Conservation (phyloP, 2,888 invertebrate genomes). For the Drosophila eohydei region DNA sequence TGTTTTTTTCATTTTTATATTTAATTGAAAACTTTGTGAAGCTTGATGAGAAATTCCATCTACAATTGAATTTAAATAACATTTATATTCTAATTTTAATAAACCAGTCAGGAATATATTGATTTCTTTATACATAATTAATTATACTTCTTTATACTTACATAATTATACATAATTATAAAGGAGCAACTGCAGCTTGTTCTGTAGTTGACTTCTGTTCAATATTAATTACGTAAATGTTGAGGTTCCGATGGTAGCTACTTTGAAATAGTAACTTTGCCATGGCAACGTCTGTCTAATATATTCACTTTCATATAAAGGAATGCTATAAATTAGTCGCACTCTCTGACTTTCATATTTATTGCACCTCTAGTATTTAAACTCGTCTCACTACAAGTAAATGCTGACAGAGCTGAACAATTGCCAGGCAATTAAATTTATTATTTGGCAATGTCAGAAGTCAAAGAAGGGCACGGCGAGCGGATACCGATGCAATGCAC, state of each 20-base stretch:
- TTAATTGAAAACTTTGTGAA: too few relatives aligned
- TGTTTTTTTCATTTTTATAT: background rate
- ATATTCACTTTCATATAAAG: background rate
- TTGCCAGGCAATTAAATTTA: constrained; percentile 56
- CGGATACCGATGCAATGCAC: constrained; percentile 14
- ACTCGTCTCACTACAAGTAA: background rate
- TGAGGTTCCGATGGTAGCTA: background rate
- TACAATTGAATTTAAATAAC: background rate
- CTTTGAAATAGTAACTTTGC: background rate
- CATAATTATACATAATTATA: too few relatives aligned
- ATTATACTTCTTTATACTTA: too few relatives aligned
- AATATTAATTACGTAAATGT: background rate
- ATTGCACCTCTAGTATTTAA: constrained; percentile 26
- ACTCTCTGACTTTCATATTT: constrained; percentile 27
- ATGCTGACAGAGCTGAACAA: constrained; percentile 28
- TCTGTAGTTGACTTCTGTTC: background rate
- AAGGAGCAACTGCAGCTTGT: too few relatives aligned
- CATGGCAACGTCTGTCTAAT: background rate
- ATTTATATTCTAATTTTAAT: background rate
- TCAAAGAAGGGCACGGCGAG: background rate
- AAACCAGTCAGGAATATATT: background rate
- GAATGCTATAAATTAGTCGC: constrained; percentile 27
- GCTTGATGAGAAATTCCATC: background rate
- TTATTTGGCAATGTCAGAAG: constrained; percentile 41
- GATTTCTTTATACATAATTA: too few relatives aligned